Base-by-base conservation (phyloP, 2,113 vertebrate species). In the Lepisosteus osseus region DNA sequence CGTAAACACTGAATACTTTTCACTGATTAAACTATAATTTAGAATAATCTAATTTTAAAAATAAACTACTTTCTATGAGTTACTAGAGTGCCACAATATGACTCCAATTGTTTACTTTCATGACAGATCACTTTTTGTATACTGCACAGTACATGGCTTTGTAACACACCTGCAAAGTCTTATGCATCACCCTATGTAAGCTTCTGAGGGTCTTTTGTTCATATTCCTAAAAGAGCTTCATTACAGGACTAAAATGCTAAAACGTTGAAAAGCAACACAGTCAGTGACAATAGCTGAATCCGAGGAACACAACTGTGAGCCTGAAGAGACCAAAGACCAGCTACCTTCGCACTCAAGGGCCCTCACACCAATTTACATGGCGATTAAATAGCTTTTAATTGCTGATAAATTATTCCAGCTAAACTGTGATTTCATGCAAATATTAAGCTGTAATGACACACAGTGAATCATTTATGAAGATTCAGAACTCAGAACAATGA, bases 391-490 rank as follows among this genome's bases (percentile, higher is more conserved):
- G 93, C 86, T 95, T 96, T 95, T 96, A 96, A 97, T 96, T 97
- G 94, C 91, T 89, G 79, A 90, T 90, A 94, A 95, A 96, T 96
- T 95, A 94, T 93, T 88, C 92, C 86, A 85, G 91, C 93, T 95
- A 95, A 96, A 95, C 93, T 93, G 91, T 94, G 93, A 96, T 97
- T 96, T 95, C 95, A 97, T 95, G 95, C 93, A 94, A 95, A 95
- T 95, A 95, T 95, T 94, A 94, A 94, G 90, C 93, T 89, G 76
- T 95, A 96, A 97, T 94, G 93, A 94, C 91, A 93, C 80, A 82
- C 90, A 86, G 90, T 96, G 94, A 96, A 95, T 96, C 93, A 95
- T 91, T 92, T 89, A 84, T 88, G 87, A 90, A 93, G 93, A 94
- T 87, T 93, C 89, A 93, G 87, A 92, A 93, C 83, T 90, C 90